A percentile compares a stretch with the other conserved stretches of the same genome.
Conservation (phyloP, 2,888 invertebrate species). For the Parascotia fuliginaria region DNA sequence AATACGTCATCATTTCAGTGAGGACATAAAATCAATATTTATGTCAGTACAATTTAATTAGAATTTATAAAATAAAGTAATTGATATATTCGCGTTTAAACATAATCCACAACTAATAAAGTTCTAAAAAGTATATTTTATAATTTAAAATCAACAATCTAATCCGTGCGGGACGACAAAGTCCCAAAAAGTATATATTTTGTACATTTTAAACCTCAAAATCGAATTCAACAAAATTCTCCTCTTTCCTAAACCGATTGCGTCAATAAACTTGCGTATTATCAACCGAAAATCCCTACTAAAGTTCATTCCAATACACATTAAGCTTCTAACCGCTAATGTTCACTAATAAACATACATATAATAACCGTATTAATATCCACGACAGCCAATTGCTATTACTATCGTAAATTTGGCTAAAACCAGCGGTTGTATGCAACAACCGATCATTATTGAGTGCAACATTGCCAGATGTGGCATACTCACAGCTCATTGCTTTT, state of each 20-base stretch:
- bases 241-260: not conserved
- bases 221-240: not conserved
- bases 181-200: no score
- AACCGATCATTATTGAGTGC: slow-evolving; percentile 64
- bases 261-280: not conserved
- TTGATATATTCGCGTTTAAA: no score
- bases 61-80: no score
- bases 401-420: slow-evolving; percentile 50
- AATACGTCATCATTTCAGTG: no score
- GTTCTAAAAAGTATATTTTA: no score
- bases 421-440: slow-evolving; percentile 52
- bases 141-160: no score
- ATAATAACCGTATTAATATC: slow-evolving; percentile 33
- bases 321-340: slow-evolving; percentile 24
- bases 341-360: slow-evolving; percentile 25
- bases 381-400: slow-evolving; percentile 30
- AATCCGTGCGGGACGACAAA: no score
- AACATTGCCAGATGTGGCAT: slow-evolving; percentile 74
- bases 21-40: no score
- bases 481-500: slow-evolving; percentile 80
- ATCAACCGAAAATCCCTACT: slow-evolving; percentile 5
- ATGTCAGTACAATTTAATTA: no score
- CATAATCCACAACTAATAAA: no score
- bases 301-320: slow-evolving; percentile 12
- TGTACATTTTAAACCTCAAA: no score